These are phyloP conservation scores for Paradisaea rubra DNA, from an alignment of 2,113 vertebrate genomes.

Conservation along the genomic window DNA sequence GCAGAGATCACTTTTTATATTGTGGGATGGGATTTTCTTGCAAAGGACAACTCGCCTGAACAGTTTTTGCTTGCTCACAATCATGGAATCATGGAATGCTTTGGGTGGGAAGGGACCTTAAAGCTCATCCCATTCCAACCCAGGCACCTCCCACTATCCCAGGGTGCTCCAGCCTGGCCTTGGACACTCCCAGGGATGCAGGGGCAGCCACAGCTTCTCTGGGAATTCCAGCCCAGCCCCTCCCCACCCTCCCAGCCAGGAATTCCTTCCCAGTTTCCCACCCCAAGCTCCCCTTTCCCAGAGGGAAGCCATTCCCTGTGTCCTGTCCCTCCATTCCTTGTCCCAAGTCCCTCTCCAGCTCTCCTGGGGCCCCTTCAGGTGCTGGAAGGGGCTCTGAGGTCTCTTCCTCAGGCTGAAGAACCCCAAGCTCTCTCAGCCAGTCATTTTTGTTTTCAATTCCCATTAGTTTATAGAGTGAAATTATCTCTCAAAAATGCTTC, in stretches of 20 bases:
- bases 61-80: not conserved
- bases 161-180: not conserved
- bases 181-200: not conserved
- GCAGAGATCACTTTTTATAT: not conserved
- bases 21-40: not conserved
- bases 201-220: not conserved
- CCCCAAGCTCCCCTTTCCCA: not conserved
- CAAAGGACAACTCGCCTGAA: not conserved
- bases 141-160: not conserved
- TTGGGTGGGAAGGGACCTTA: not conserved
- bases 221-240: not conserved
- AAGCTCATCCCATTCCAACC: not conserved
- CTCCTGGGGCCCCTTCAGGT: not conserved
- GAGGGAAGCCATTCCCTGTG: not conserved
- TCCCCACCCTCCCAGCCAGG: not conserved
- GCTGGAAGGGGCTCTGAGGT: accelerated
- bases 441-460: not conserved
- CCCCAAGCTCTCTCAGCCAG: not conserved
- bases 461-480: not conserved
- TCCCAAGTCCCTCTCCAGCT: not conserved
- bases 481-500: not conserved
- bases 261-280: not conserved
- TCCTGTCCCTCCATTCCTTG: not conserved
- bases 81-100: not conserved
- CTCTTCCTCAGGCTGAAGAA: not conserved